Base-by-base conservation (phyloP, 2,797 vertebrate genomes). In the Sebastolobus alascanus region DNA sequence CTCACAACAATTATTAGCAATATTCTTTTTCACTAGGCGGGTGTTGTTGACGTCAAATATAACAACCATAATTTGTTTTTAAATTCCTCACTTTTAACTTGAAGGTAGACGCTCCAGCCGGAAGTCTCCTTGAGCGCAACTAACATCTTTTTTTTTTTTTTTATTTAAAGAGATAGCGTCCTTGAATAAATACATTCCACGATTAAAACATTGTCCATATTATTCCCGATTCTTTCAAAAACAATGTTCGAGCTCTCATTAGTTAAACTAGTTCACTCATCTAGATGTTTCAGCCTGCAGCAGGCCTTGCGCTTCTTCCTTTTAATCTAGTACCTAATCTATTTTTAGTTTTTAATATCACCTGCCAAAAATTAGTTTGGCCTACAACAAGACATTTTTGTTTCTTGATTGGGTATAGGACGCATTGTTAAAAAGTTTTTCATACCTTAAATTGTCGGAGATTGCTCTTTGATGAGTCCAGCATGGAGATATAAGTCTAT, bases 51-150 rank as follows among this genome's bases (percentile, higher is more conserved):
- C 2, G 2, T 25, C 13, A 13, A 40, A 54, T 27, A 25, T 35
- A 22, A 37, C 58, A 35, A 61, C 10, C 18, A 59, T 12, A 0
- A 14, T 63, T 63, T 22, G 6, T 20, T 66, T 69, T 63, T 9
- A 18, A 40, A 55, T 35, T 25, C 5, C 8, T 25, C 8, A 12
- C 22, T 55, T 77, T 85, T 85, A 83, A 80, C 1, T 83, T 83
- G 80, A 85, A 83, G 61, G 67, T n/a, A 11, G 1, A 33, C 3
- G 1, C 6, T 5, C 1, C 22, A 68, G 20, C 64, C 22, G 11
- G 66, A 72, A 65, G 1, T 54, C 12, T 12, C 6, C 3, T 13
- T 3, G 1, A 55, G 3, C 16, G 4, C 14, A 20, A 75, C 22
- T 27, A 20, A 61, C 77, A 79, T 85, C 75, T 73, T 61, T 5